Evolutionary conservation across 2,888 invertebrate species (phyloP).

Genomic region (Sialis fuliginosa): DNA sequence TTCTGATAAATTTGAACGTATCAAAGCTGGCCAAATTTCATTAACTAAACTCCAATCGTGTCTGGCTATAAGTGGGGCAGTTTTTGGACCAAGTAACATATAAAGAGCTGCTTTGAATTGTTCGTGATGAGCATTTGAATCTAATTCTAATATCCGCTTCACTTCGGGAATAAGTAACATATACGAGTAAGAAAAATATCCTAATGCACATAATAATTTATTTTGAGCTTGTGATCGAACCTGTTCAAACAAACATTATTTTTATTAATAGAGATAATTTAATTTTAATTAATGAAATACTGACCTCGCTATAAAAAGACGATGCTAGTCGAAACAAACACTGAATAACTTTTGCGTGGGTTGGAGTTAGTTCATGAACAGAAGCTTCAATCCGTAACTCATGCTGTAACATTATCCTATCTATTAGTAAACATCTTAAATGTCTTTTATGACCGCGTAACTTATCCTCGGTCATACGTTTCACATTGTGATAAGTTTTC

Average conservation of each 20-base stretch:
- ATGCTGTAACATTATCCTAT: slow-evolving; percentile 48
- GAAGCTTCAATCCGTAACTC: slow-evolving; percentile 30
- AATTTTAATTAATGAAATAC: slow-evolving; percentile 12
- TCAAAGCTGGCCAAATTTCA: slow-evolving; percentile 60
- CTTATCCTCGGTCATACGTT: slow-evolving; percentile 42
- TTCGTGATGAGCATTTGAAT: slow-evolving; percentile 42
- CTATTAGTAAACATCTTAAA: slow-evolving; percentile 42
- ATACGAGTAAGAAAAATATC: slow-evolving; percentile 53
- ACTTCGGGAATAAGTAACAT: slow-evolving; percentile 42
- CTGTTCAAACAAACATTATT: slow-evolving; percentile 19
- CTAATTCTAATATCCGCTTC: slow-evolving; percentile 38
- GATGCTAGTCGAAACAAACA: slow-evolving; percentile 43
- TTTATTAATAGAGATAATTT: slow-evolving; percentile 4
- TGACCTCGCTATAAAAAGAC: slow-evolving; percentile 48
- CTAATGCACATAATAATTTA: slow-evolving; percentile 41
- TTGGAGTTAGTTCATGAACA: slow-evolving; percentile 32
- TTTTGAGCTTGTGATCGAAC: slow-evolving; percentile 49
- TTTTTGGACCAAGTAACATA: slow-evolving; percentile 49
- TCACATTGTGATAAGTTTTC: slow-evolving; percentile 44
- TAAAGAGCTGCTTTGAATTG: slow-evolving; percentile 64
- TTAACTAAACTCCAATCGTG: slow-evolving; percentile 59
- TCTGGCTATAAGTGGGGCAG: slow-evolving; percentile 43
- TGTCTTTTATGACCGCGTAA: slow-evolving; percentile 40
- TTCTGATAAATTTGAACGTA: slow-evolving; percentile 65
- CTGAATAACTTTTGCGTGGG: slow-evolving; percentile 39